These are phyloP conservation scores for Camelus bactrianus DNA, from an alignment of 2,113 vertebrate genomes.

Conservation along the genomic window DNA sequence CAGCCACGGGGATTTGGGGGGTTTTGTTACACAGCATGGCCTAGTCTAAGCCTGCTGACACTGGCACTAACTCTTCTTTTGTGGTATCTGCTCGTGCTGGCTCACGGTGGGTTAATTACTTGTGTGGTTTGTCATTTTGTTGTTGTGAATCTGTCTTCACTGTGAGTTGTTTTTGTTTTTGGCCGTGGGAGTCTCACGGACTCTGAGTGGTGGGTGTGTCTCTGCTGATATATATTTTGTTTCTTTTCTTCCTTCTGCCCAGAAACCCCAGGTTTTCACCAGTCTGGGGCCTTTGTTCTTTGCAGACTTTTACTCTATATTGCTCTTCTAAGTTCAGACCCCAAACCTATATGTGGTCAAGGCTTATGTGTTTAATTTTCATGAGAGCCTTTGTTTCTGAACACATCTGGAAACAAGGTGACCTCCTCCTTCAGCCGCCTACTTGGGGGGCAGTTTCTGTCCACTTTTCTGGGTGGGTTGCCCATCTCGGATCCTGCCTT, in stretches of 20 bases:
- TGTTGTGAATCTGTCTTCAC: background rate
- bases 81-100: accelerated
- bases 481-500: background rate
- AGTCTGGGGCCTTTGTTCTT: background rate
- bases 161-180: background rate
- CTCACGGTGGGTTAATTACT: background rate
- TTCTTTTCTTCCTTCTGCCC: background rate
- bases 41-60: accelerated
- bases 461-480: background rate
- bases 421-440: background rate
- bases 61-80: background rate
- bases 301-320: background rate
- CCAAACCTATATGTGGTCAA: accelerated
- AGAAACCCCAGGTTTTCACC: background rate
- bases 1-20: background rate
- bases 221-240: too few relatives aligned
- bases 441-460: background rate
- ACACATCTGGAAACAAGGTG: accelerated
- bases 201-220: too few relatives aligned
- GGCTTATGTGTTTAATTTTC: background rate
- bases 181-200: background rate
- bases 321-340: background rate
- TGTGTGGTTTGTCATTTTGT: background rate
- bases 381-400: too few relatives aligned
- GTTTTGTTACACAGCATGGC: background rate